Percentiles rank a stretch among this genome's conserved stretches.
phyloP scores from a whole-genome alignment of 2,113 vertebrate species.

The Oceanodroma tethys region DNA sequence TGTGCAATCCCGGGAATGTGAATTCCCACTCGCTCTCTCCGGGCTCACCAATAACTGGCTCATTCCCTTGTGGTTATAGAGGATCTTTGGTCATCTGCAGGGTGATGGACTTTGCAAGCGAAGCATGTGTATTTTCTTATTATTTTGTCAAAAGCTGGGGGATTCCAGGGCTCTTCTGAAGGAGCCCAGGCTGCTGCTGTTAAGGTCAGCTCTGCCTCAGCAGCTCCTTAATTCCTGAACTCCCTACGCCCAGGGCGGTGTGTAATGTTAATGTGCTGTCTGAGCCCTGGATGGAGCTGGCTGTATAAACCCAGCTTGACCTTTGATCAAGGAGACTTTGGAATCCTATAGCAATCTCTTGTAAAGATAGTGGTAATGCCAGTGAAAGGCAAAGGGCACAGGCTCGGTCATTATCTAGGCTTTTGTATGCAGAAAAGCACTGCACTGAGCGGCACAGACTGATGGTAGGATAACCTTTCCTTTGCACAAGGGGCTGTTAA shows the following conservation, averaged over 20 bases:
- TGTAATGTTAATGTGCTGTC: background rate
- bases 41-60: background rate
- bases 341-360: background rate
- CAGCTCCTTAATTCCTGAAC: background rate
- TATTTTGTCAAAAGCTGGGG: background rate
- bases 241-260: background rate
- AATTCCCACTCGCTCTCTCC: background rate
- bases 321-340: slow-evolving; percentile 23
- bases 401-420: background rate
- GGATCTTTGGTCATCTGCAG: background rate
- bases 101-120: background rate
- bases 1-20: background rate
- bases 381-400: background rate
- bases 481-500: background rate
- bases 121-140: rapidly evolving
- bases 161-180: background rate
- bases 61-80: background rate
- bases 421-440: background rate
- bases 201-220: background rate
- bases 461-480: background rate
- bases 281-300: background rate
- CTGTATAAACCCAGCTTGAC: background rate
- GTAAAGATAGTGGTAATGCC: background rate
- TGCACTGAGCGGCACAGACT: background rate
- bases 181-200: background rate